Percentiles rank a stretch among this genome's conserved stretches.
Evolutionary conservation across 2,888 invertebrate species (phyloP).

Genomic region (Drosophila picticornis): DNA sequence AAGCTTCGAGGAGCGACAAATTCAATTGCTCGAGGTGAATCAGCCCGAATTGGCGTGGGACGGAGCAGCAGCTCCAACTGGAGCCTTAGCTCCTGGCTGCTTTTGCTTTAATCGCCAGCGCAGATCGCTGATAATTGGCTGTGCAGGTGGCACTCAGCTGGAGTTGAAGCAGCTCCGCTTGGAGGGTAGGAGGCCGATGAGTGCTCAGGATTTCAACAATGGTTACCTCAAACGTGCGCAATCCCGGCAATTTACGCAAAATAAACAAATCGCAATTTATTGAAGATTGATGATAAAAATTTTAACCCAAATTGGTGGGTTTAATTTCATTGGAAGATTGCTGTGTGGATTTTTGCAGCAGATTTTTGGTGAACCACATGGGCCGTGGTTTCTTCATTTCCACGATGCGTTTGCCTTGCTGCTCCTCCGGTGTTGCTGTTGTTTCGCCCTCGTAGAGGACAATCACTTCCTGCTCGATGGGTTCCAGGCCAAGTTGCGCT

Average conservation of each 20-base stretch:
- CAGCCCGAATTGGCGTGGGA: slow-evolving; percentile 29
- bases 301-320: slow-evolving; percentile 89
- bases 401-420: slow-evolving; percentile 91
- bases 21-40: slow-evolving; percentile 88
- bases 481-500: slow-evolving; percentile 89
- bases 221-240: slow-evolving; percentile 88
- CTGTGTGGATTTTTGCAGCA: slow-evolving; percentile 92
- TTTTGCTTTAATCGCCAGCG: slow-evolving; percentile 87
- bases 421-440: slow-evolving; percentile 86
- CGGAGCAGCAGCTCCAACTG: slow-evolving; percentile 53
- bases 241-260: slow-evolving; percentile 49
- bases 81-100: slow-evolving; percentile 86
- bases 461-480: slow-evolving; percentile 93
- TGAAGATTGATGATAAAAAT: slow-evolving; percentile 15
- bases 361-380: slow-evolving; percentile 94
- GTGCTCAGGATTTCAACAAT: slow-evolving; percentile 93
- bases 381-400: slow-evolving; percentile 95
- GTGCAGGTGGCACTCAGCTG: slow-evolving; percentile 88
- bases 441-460: slow-evolving; percentile 94
- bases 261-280: slow-evolving; percentile 62
- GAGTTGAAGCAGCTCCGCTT: slow-evolving; percentile 89
- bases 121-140: slow-evolving; percentile 88
- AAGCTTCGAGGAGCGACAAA: slow-evolving; percentile 87
- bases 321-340: slow-evolving; percentile 89
- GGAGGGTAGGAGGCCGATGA: slow-evolving; percentile 90